phyloP scores from a whole-genome alignment of 1,140 invertebrate species.

The Coptotermes formosanus region DNA sequence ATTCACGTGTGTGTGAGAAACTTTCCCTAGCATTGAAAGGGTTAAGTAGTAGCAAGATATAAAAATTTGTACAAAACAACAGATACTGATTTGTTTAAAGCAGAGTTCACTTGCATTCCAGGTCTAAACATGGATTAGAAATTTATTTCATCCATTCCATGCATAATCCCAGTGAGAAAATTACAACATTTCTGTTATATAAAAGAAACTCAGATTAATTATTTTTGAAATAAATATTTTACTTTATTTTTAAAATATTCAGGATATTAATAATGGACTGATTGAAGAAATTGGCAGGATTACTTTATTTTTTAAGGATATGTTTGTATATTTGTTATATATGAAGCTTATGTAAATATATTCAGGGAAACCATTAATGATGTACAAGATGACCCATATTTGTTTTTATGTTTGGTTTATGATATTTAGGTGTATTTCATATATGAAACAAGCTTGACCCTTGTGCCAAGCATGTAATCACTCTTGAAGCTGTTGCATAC shows the following conservation, averaged over 20 bases:
- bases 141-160: not conserved
- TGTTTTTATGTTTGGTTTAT: constrained; percentile 8
- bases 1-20: too few species aligned
- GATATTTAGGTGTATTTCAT: not conserved
- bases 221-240: not conserved
- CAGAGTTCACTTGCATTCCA: not conserved
- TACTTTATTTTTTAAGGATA: not conserved
- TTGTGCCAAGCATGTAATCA: not conserved
- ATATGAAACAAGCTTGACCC: not conserved
- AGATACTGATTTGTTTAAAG: too few species aligned
- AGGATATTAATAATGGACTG: constrained; percentile 3
- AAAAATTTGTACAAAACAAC: not conserved
- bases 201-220: not conserved
- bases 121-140: not conserved
- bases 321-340: constrained; percentile 9
- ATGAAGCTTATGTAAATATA: constrained; percentile 10
- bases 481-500: not conserved
- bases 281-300: not conserved
- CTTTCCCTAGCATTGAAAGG: too few species aligned
- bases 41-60: too few species aligned
- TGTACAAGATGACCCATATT: not conserved
- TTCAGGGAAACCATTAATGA: not conserved
- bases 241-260: not conserved
- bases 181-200: not conserved
- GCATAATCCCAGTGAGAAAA: not conserved